phyloP scores from a whole-genome alignment of 1,140 invertebrate species.

The Notospermus geniculatus region DNA sequence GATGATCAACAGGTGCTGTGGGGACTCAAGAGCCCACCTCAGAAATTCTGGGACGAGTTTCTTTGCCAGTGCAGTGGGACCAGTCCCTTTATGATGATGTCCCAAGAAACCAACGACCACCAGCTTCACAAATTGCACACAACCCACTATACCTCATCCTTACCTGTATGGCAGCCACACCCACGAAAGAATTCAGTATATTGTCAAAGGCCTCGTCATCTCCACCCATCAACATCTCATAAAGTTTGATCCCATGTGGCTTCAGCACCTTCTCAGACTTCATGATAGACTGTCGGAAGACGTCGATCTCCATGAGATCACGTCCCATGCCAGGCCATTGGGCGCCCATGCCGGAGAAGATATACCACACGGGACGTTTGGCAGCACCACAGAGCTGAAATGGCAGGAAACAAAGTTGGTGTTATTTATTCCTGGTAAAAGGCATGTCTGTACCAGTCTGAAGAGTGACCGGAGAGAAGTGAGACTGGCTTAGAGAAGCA shows the following conservation, averaged over 20 bases:
- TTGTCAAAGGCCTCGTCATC: conserved; percentile 76
- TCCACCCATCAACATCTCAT: conserved; percentile 75
- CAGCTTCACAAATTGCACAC: too few species aligned
- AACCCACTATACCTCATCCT: too few species aligned
- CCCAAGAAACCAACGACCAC: too few species aligned
- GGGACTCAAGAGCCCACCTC: too few species aligned
- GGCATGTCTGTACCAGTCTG: too few species aligned
- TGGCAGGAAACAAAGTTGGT: background rate
- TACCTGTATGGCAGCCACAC: conserved; percentile 91
- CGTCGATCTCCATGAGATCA: conserved; percentile 75
- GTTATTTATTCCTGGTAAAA: too few species aligned
- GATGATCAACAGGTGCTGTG: background rate
- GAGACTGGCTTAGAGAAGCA: too few species aligned
- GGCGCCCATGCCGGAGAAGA: conserved; percentile 95
- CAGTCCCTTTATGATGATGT: too few species aligned
- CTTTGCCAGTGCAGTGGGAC: too few species aligned
- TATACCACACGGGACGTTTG: conserved; percentile 80
- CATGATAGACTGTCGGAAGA: conserved; percentile 75
- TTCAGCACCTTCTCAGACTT: conserved; percentile 73
- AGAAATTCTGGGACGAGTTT: too few species aligned
- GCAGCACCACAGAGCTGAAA: conserved; percentile 40
- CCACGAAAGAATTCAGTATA: conserved; percentile 84
- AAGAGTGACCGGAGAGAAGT: too few species aligned
- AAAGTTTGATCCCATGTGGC: conserved; percentile 75
- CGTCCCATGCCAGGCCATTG: conserved; percentile 95